Base-by-base conservation (phyloP, 1,140 invertebrate genomes). In the Formica exsecta region DNA sequence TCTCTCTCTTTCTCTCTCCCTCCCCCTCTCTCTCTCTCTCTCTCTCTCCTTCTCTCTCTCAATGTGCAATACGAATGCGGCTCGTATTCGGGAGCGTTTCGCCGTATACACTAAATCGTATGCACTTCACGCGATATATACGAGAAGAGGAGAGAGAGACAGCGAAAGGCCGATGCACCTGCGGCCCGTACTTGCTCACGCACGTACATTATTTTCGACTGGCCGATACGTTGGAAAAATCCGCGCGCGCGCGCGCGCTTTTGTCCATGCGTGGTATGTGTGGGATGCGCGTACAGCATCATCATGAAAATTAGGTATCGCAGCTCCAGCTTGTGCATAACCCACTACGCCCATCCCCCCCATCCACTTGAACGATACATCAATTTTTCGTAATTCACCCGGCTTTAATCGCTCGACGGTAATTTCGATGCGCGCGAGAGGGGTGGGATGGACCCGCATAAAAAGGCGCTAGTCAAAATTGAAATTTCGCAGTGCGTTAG, bases 271-370 rank as follows among this genome's bases (percentile, higher is more conserved):
- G 32, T 71, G 73, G 66, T 71, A 32, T n/a, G 59, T 25, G 70
- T 25, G 62, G 66, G 36, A 9, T 7, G 51, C 38, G 57, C n/a
- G 7, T 66, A 54, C 13, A 61, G 44, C 80, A 80, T 76, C 89
- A 87, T 90, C 89, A 83, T 64, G 86, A 90, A 89, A 90, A 90
- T 90, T 90, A 89, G 79, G 57, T 64, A 54, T 61, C n/a, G 59
- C n/a, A 48, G 41, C 62, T 77, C 22, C 57, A 70, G 41, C 29
- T 59, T 48, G 16, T 19, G 68, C 19, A 16, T 65, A 77, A 77
- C 76, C 3, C 36, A 25, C 13, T 5, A 29, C 51, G 57, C 13
- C n/a, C 38, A 11, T 25, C 3, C n/a, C 41, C 41, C 41, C 41
- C 41, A 41, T 29, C 9, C 54, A 19, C 16, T 4, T 16, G 16